These are phyloP conservation scores for Euplagia quadripunctaria DNA, from an alignment of 2,888 invertebrate species.

Conservation along the genomic window DNA sequence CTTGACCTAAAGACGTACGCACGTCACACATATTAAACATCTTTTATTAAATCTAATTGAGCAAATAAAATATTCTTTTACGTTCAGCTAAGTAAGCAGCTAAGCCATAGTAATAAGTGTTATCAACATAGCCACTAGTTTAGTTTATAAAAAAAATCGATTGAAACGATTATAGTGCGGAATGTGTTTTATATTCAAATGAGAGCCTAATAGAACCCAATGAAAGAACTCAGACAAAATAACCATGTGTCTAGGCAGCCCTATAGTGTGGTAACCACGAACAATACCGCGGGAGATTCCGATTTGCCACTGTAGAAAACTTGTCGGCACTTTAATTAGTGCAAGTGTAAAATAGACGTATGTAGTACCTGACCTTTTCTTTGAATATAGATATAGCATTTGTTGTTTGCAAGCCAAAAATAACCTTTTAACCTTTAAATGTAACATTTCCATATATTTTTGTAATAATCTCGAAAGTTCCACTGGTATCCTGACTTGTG, in stretches of 20 bases:
- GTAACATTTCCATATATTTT: neutral
- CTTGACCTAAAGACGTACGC: neutral
- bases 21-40: neutral
- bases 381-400: neutral
- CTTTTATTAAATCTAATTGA: too few relatives aligned
- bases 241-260: neutral
- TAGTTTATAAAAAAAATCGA: neutral
- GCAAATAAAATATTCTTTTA: neutral
- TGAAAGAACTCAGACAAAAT: neutral
- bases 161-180: neutral
- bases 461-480: neutral
- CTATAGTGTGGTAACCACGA: neutral
- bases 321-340: neutral
- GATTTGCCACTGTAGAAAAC: neutral
- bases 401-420: neutral
- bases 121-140: neutral
- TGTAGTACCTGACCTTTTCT: neutral
- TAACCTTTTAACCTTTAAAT: neutral
- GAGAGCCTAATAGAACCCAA: neutral
- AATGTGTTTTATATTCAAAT: neutral
- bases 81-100: neutral
- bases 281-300: neutral
- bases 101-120: neutral
- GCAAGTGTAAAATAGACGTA: neutral
- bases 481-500: neutral